Base-by-base conservation (phyloP, 2,113 vertebrate species). In the Tachysurus vachellii region DNA sequence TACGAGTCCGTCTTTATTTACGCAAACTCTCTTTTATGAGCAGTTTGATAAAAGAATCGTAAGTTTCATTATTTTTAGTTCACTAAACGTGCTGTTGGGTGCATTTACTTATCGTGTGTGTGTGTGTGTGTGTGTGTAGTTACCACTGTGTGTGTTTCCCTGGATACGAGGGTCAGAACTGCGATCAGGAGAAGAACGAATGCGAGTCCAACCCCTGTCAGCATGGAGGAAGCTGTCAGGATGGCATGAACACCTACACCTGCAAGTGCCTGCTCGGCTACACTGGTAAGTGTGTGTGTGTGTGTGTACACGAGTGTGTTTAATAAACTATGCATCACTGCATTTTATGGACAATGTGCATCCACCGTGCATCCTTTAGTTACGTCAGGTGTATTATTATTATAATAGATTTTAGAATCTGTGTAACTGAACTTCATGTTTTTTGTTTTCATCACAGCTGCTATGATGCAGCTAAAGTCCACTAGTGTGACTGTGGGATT, bases 201-300 rank as follows among this genome's bases (percentile, higher is more conserved):
- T 99, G 97, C 87, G 95, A 95, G 91, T 95, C 96, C 12, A 96
- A 93, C 89, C 97, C 97, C 0, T 99, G 97, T 91, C 96, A 95
- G 83, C 96, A 98, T 0, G 95, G 94, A 76, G 97, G 96, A 88
- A 94, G 90, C 10, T 99, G 98, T 90, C 89, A 95, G 59, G 95
- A 98, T 87, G 93, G 94, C 26, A 92, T 96, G 89, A 97, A 97
- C 64, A 95, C 95, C 62, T 98, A 97, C 92, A 96, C 92, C 75
- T 99, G 98, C 88, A 89, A 91, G 47, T 99, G 98, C 88, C 94
- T 91, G 84, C 94, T 91, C 82, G 98, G 97, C 76, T 98, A 97
- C 91, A 95, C 94, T 96, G 98, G 98, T 98, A 90, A 93, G 90
- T 83, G 7, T 14, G 31, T 13, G 68, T 28, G 44, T 23, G 28